Conservation (phyloP, 2,113 vertebrate genomes). For the Heliornis fulica region DNA sequence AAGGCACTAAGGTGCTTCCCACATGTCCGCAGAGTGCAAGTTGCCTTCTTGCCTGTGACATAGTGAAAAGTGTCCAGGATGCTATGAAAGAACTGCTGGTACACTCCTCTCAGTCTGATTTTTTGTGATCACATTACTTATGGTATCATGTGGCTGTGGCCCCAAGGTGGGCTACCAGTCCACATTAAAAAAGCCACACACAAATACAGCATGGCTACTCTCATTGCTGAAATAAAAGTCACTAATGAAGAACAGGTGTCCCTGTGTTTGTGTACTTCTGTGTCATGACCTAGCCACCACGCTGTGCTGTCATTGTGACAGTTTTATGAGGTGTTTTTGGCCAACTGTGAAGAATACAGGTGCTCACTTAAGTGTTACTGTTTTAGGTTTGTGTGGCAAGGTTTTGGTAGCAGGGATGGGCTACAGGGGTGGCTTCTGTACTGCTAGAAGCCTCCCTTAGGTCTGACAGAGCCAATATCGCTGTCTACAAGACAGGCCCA, state of each 20-base stretch:
- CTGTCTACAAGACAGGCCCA: too few relatives aligned
- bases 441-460: too few relatives aligned
- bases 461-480: too few relatives aligned
- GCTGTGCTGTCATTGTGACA: rapidly evolving
- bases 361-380: neutral
- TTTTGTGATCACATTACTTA: neutral
- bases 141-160: neutral
- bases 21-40: neutral
- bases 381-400: too few relatives aligned
- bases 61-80: neutral
- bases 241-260: neutral
- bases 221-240: neutral
- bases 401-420: too few relatives aligned
- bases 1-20: neutral
- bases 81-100: neutral
- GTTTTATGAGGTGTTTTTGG: neutral
- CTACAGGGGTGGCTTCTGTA: too few relatives aligned
- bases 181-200: neutral
- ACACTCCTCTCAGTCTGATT: neutral
- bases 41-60: neutral
- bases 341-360: rapidly evolving
- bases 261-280: neutral
- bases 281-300: neutral
- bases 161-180: neutral
- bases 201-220: neutral